phyloP scores from a whole-genome alignment of 2,113 vertebrate genomes.

The Bungarus multicinctus region DNA sequence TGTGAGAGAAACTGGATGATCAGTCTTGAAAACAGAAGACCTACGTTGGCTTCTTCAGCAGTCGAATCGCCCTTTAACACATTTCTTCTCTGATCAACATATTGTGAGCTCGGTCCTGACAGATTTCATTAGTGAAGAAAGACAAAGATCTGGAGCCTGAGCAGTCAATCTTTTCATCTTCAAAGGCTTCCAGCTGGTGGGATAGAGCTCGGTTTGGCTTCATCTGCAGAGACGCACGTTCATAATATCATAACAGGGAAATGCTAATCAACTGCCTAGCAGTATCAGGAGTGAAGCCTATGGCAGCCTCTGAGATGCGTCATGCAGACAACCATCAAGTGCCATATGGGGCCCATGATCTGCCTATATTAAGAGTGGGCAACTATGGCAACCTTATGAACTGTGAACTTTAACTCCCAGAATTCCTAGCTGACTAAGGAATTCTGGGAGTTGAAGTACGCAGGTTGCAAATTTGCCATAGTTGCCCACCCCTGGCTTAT shows the following conservation, averaged over 20 bases:
- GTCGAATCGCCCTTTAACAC: neutral
- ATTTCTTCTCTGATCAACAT: neutral
- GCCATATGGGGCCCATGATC: neutral
- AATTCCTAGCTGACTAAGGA: neutral
- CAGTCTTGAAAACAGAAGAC: neutral
- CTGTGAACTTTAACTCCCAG: neutral
- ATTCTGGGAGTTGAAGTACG: neutral
- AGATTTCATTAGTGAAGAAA: neutral
- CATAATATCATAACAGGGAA: neutral
- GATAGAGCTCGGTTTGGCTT: neutral
- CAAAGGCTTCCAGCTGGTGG: neutral
- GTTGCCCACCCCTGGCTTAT: neutral
- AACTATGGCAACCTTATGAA: neutral
- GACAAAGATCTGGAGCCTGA: neutral
- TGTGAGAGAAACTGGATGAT: neutral
- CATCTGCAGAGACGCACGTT: neutral
- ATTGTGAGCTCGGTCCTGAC: neutral
- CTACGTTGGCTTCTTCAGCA: neutral
- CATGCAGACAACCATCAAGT: neutral
- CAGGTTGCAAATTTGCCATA: neutral
- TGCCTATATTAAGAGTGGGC: neutral
- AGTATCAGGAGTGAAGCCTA: neutral
- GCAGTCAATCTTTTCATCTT: neutral
- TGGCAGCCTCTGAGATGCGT: neutral
- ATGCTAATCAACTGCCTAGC: neutral